Evolutionary conservation across 2,113 vertebrate species (phyloP).

Genomic region (Silurus meridionalis): DNA sequence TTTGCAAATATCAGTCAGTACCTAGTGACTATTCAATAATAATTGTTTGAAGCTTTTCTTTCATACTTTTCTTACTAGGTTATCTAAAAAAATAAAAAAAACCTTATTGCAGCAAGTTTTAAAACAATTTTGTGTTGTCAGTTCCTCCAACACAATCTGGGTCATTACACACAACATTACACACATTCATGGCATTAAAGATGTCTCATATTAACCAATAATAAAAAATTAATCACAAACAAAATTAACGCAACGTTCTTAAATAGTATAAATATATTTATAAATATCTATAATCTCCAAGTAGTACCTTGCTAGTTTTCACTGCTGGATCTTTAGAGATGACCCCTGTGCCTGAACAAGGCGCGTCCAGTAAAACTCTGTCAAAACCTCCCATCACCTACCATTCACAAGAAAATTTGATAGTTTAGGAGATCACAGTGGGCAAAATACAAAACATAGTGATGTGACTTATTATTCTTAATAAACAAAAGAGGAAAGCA

Average conservation of each 20-base stretch:
- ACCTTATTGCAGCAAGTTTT: neutral
- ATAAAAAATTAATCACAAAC: neutral
- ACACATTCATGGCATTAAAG: neutral
- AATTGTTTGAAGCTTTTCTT: too few species aligned
- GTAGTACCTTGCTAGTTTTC: slow-evolving; percentile 91
- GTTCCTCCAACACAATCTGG: neutral
- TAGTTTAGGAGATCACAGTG: neutral
- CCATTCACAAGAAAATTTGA: neutral
- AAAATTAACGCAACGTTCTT: neutral
- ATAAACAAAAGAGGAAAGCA: neutral
- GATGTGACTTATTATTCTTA: neutral
- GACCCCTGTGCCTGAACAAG: slow-evolving; percentile 92
- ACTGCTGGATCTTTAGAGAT: slow-evolving; percentile 96
- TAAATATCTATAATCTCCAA: neutral
- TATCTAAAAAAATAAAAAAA: neutral
- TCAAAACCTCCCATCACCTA: slow-evolving; percentile 96
- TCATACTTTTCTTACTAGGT: neutral
- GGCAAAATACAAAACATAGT: neutral
- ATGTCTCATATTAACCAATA: neutral
- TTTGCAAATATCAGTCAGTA: neutral
- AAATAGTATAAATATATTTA: neutral
- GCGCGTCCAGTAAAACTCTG: slow-evolving; percentile 90
- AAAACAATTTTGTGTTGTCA: neutral
- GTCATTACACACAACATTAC: neutral
- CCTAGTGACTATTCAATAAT: neutral